These are phyloP conservation scores for Pseudomugil gertrudae DNA, from an alignment of 2,797 vertebrate genomes.

Conservation along the genomic window DNA sequence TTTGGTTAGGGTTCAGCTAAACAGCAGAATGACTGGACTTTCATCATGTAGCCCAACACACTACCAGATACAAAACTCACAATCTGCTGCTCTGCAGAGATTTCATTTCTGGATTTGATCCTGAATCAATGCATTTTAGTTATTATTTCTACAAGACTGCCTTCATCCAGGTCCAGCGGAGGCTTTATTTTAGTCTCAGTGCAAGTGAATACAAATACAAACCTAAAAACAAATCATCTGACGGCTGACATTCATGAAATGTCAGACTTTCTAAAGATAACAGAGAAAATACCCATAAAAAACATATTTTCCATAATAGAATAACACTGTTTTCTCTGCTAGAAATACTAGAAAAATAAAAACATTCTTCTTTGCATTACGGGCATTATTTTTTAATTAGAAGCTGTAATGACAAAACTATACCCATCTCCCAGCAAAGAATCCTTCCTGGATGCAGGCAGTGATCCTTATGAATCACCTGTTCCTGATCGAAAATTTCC, in stretches of 20 bases:
- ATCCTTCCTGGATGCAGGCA: too few species aligned
- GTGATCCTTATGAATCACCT: too few species aligned
- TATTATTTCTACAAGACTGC: not conserved
- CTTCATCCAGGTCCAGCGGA: not conserved
- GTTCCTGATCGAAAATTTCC: too few species aligned
- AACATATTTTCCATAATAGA: not conserved
- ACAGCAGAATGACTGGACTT: not conserved
- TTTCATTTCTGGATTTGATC: not conserved
- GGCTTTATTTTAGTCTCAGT: not conserved
- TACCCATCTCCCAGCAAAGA: too few species aligned
- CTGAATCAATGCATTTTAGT: not conserved
- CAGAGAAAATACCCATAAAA: not conserved
- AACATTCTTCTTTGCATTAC: too few species aligned
- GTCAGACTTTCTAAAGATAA: not conserved
- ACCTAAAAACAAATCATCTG: not conserved
- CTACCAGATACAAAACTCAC: not conserved
- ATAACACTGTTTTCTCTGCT: not conserved
- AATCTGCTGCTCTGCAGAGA: conserved; percentile 1
- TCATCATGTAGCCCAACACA: conserved; percentile 3
- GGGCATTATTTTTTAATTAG: too few species aligned
- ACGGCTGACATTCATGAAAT: not conserved
- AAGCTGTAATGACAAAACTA: too few species aligned
- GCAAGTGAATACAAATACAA: not conserved
- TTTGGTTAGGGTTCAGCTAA: conserved; percentile 9
- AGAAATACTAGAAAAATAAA: too few species aligned